Evolutionary conservation across 2,888 invertebrate species (phyloP).

Genomic region (Sycophila texana): DNA sequence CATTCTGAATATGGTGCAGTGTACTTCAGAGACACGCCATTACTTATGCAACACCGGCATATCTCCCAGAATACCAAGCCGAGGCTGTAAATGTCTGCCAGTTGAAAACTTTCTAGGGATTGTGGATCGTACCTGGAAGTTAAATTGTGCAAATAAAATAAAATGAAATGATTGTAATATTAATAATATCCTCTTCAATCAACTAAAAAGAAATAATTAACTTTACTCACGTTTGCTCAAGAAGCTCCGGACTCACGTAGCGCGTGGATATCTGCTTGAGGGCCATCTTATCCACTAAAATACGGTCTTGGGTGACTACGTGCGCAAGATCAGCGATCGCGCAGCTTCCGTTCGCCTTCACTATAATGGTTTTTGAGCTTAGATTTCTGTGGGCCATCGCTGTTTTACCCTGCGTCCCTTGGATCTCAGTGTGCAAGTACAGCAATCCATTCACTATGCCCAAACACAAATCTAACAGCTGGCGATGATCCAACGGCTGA

Average conservation of each 20-base stretch:
- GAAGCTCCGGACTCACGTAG: constrained; percentile 96
- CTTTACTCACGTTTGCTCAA: constrained; percentile 82
- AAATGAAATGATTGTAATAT: neutral
- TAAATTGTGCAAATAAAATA: too few species aligned
- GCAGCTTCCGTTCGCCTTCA: constrained; percentile 90
- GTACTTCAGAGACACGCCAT: constrained; percentile 85
- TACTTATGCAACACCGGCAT: constrained; percentile 83
- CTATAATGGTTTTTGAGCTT: constrained; percentile 96
- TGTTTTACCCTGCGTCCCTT: constrained; percentile 95
- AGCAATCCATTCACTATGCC: constrained; percentile 91
- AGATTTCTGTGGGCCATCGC: constrained; percentile 97
- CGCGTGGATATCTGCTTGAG: constrained; percentile 86
- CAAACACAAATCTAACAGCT: constrained; percentile 88
- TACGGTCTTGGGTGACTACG: constrained; percentile 81
- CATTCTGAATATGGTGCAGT: constrained; percentile 91
- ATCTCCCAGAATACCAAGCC: constrained; percentile 95
- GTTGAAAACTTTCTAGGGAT: constrained; percentile 90
- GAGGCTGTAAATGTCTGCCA: constrained; percentile 93
- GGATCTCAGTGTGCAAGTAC: constrained; percentile 96
- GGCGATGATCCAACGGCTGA: constrained; percentile 84
- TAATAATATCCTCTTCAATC: too few species aligned
- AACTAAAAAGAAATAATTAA: constrained; percentile 22
- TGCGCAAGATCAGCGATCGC: constrained; percentile 96
- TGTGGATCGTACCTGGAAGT: constrained; percentile 85
- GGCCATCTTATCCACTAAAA: constrained; percentile 82